Evolutionary conservation across 2,797 vertebrate genomes (phyloP), one percentile per base, ranked within the genome.

Genomic region (Schizothorax lantsangensis): DNA sequence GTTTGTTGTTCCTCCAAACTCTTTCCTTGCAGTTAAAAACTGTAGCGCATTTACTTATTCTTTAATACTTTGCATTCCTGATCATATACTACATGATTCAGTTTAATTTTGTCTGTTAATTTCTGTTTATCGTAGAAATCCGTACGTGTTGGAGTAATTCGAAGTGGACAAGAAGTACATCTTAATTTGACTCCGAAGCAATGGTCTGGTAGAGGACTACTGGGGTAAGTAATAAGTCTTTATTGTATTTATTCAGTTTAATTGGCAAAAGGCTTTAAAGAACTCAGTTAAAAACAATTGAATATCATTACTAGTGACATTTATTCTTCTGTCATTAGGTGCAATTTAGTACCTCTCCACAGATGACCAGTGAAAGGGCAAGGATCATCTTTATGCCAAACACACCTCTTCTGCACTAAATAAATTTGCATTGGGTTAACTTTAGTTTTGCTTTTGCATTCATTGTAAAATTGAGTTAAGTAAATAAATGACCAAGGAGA

Each of bases 201-300:
- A 66, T 99, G 98, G 98, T 95, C 95, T 0, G 98, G 98, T 84
- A 96, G 96, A 92, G 98, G 98, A 49, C 95, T 99, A 73, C 93
- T 99, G 86, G 98, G 98, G 98, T 99, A 89, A 94, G 38, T 82
- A n/a, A 33, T 52, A 30, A 1, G 6, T 69, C 0, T 52, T 52
- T 10, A 30, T 57, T 38, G 5, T 21, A 36, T 79, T 59, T n/a
- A 59, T 30, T 64, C 5, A 30, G 2, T 64, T 64, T 30, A 64
- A 64, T 30, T 17, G 3, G 62, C 26, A 66, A 66, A 33, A 66
- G 7, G 54, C 59, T 79, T 79, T 19, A 40, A 40, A 33, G 9
- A 66, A 59, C 7, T 5, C 12, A 23, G 49, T 54, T 57, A 21
- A 21, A 52, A 52, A 52, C 49, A 0, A 52, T 52, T 62, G 23